These are phyloP conservation scores for Pantala flavescens DNA, from an alignment of 1,140 invertebrate genomes.

Conservation along the genomic window DNA sequence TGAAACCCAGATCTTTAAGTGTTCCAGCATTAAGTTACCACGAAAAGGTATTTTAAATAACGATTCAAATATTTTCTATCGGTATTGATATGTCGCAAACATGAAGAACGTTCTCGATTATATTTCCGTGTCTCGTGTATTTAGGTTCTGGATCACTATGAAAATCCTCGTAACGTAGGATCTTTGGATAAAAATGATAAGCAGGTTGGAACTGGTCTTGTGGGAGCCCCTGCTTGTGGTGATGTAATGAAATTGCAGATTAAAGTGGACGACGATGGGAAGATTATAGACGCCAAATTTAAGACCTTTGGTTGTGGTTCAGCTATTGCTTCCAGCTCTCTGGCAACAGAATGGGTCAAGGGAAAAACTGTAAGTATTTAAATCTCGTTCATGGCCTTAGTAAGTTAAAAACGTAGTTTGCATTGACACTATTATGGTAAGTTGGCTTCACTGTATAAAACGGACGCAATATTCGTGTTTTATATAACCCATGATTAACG, in stretches of 20 bases:
- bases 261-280: slow-evolving; percentile 89
- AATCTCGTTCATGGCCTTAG: not conserved
- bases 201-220: slow-evolving; percentile 92
- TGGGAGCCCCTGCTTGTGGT: slow-evolving; percentile 97
- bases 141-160: slow-evolving; percentile 97
- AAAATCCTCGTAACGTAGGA: slow-evolving; percentile 98
- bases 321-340: slow-evolving; percentile 95
- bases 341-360: slow-evolving; percentile 99
- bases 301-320: slow-evolving; percentile 99
- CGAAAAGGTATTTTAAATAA: not conserved
- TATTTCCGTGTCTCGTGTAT: slow-evolving; percentile 19
- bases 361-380: slow-evolving; percentile 74
- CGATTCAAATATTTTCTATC: not conserved
- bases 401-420: not conserved
- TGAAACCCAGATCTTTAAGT: not conserved
- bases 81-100: not conserved
- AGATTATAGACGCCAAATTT: slow-evolving; percentile 98
- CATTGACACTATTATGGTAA: slow-evolving; percentile 8
- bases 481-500: no score
- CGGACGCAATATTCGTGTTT: no score
- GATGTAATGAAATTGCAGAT: slow-evolving; percentile 99
- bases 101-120: not conserved
- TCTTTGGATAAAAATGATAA: slow-evolving; percentile 92
- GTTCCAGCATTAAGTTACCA: not conserved
- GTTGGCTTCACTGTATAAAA: slow-evolving; percentile 11